Evolutionary conservation across 2,888 invertebrate genomes (phyloP), one percentile per base, ranked within the genome.

Genomic region (Luperina testacea): DNA sequence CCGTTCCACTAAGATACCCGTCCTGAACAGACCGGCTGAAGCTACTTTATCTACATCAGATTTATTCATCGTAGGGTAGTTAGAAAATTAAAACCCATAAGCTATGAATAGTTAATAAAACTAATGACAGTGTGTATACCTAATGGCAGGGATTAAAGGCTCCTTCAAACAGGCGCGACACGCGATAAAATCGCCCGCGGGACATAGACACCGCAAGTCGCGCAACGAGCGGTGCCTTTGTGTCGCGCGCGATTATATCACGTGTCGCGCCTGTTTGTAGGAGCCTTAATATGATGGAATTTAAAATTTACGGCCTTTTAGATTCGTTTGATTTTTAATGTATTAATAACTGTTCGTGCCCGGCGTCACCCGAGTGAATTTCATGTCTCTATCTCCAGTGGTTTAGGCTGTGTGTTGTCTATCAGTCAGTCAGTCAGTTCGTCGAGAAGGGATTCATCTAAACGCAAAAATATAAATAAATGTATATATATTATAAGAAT

Each of bases 1-100:
- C 86, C 86, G 81, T 83, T 84, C 91, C 85, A 89, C 91, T 89
- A 88, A 85, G 87, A 84, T 90, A 89, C 90, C 79, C 81, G 90
- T 85, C 82, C 63, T 67, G 80, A 59, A 76, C 82, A 73, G 68
- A 73, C 80, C 65, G 64, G 82, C 80, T 81, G 74, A 78, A 71
- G 70, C 72, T 81, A 72, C 80, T 81, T 78, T 87, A 84, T 80
- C 82, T 82, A 84, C 78, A 83, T 84, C 81, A 88, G 78, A 80
- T 87, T 88, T 90, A 87, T 88, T 80, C 80, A 69, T 78, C 70
- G 32, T 27, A 77, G 81, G 78, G 77, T 84, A 75, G 80, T 74
- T 78, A 67, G 63, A 74, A 75, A 84, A 81, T 83, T 88, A 80
- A 86, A 88, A 42, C 61, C 77, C 68, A 65, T 76, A 69, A 69